Base-by-base conservation (phyloP, 2,888 invertebrate genomes). In the Tineola bisselliella region DNA sequence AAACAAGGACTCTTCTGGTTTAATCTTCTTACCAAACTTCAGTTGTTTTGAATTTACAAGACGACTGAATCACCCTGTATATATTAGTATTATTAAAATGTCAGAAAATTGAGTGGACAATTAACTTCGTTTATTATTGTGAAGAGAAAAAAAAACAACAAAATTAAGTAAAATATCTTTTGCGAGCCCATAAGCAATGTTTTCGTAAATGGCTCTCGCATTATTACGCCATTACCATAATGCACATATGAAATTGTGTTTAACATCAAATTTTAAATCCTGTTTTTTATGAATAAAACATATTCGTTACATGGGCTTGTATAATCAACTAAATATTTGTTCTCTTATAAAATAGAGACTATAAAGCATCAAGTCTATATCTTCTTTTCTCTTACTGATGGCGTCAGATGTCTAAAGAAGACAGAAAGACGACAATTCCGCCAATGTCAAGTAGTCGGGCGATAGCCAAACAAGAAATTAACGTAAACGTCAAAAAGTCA, bases 151-250 rank as follows among this genome's bases (percentile, higher is more conserved):
- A n/a, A 56, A 3, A 30, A 19, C 12, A 56, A 56, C 2, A n/a
- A 56, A 12, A 6, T 56, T 56, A 19, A 25, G 30, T 56, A 33
- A 58, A 58, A 58, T 13, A 25, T 25, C 1, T 33, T 58, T 58
- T 10, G 31, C 33, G 30, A 58, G 33, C 19, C 60, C 60, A 60
- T 44, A 44, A 60, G 60, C 60, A 13, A 19, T 43, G 60, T 44
- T 48, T 13, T 15, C 48, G 60, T 48, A 60, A 60, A 60, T 60
- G 30, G 30, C 60, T 73, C 77, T 70, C 72, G 72, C 75, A 77
- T 81, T 82, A 79, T 80, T 77, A 80, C 77, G 68, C 72, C 74
- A 82, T 83, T 83, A 82, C 69, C 81, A 79, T 82, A 82, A 82
- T 82, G 80, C 76, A 79, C 79, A 73, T 59, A 59, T 69, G 70